These are phyloP conservation scores for Glomeris maerens DNA, from an alignment of 1,140 invertebrate species.

Conservation along the genomic window DNA sequence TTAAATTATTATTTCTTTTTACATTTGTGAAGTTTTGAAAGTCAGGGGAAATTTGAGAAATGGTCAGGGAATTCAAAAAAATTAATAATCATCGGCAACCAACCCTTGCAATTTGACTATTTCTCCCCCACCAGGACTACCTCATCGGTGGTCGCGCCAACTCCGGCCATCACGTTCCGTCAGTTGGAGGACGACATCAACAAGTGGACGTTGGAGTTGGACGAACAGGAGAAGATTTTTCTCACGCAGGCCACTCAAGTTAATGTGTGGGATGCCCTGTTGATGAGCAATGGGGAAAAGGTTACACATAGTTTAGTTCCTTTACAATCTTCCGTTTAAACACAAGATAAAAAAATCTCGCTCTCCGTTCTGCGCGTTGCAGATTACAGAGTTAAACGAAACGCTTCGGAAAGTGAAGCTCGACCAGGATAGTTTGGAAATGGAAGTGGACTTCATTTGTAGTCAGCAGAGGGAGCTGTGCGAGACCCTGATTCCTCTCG, in stretches of 20 bases:
- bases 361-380: constrained; percentile 16
- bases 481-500: constrained; percentile 66
- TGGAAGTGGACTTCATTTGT: constrained; percentile 86
- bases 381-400: constrained; percentile 70
- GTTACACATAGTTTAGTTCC: constrained; percentile 30
- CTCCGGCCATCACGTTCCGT: constrained; percentile 54
- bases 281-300: constrained; percentile 83
- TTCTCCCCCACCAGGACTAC: background rate
- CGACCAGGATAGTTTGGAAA: constrained; percentile 76
- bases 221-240: constrained; percentile 85
- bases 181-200: constrained; percentile 87
- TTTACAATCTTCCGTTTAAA: constrained; percentile 11
- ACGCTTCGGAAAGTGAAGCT: constrained; percentile 70
- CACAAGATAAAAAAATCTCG: constrained; percentile 11
- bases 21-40: too few species aligned
- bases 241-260: constrained; percentile 86
- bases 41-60: background rate
- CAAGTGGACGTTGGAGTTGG: constrained; percentile 86
- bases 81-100: too few species aligned
- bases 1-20: too few species aligned
- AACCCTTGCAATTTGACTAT: too few species aligned
- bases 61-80: too few species aligned
- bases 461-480: constrained; percentile 85
- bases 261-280: constrained; percentile 81
- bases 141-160: background rate